Conservation (phyloP, 2,113 vertebrate species). For the Diphyllodes magnificus region DNA sequence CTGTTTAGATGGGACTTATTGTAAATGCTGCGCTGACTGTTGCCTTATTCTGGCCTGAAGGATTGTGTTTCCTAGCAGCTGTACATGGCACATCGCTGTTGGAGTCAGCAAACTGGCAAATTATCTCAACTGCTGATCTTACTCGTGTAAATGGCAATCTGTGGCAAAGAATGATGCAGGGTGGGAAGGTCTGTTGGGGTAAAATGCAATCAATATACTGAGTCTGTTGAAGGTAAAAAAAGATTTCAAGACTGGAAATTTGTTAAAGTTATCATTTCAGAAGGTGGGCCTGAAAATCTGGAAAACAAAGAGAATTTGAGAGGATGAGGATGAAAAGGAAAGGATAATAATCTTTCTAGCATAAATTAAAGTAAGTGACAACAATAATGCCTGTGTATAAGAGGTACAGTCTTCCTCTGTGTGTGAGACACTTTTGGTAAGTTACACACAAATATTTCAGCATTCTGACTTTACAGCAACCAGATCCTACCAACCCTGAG, state of each 20-base stretch:
- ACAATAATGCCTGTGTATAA: rapidly evolving
- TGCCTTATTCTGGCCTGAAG: background rate
- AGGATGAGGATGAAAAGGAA: background rate
- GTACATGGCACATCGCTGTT: background rate
- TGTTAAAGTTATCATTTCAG: background rate
- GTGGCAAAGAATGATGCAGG: background rate
- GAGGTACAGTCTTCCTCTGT: background rate
- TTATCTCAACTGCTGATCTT: background rate
- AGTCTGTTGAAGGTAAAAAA: background rate
- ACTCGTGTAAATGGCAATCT: background rate
- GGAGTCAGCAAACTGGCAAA: background rate
- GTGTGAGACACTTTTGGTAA: background rate
- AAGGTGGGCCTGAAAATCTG: background rate
- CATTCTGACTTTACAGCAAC: background rate
- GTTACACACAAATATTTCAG: background rate
- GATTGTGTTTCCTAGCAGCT: background rate
- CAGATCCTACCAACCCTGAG: background rate
- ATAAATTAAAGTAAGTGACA: background rate
- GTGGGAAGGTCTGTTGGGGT: background rate
- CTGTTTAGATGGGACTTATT: background rate
- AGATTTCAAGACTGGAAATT: background rate
- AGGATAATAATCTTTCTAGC: background rate
- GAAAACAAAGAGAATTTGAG: background rate
- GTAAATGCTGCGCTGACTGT: background rate
- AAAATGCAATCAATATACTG: background rate